A percentile compares a stretch with the other conserved stretches of the same genome.
phyloP scores from a whole-genome alignment of 1,140 invertebrate species.

The Pomacea maculata region DNA sequence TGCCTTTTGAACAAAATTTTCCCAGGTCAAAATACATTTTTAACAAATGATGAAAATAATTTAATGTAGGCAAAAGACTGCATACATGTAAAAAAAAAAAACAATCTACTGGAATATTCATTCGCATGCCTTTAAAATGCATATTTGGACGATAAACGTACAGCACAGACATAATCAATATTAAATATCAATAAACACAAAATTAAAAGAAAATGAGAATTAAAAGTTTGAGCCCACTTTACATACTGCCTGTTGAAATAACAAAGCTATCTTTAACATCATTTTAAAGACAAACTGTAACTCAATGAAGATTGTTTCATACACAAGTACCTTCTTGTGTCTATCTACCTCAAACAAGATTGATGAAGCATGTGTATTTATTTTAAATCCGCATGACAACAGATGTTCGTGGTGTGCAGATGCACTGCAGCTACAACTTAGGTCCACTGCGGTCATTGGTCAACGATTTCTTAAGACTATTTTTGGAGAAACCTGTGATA shows the following conservation, averaged over 20 bases:
- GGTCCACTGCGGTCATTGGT: slow-evolving; percentile 60
- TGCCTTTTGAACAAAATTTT: no score
- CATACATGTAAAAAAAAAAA: no score
- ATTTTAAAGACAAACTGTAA: neutral
- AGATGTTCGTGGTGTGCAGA: no score
- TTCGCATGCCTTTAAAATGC: no score
- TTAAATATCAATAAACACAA: no score
- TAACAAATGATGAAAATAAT: no score
- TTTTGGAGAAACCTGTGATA: slow-evolving; percentile 58
- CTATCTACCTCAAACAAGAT: neutral
- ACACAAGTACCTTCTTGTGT: neutral
- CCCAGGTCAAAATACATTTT: no score
- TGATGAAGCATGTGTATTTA: neutral
- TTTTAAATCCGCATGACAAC: no score
- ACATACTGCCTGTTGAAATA: neutral
- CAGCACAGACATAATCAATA: no score
- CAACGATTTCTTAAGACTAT: slow-evolving; percentile 52
- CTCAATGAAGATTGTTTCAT: neutral
- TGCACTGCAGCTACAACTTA: slow-evolving; percentile 39
- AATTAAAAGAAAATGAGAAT: neutral
- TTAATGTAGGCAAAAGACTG: no score
- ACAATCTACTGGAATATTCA: no score
- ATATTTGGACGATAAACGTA: no score
- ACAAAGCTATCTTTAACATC: neutral
- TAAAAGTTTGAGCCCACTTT: neutral